Evolutionary conservation across 2,797 vertebrate genomes (phyloP).

Genomic region (Setipinna tenuifilis): DNA sequence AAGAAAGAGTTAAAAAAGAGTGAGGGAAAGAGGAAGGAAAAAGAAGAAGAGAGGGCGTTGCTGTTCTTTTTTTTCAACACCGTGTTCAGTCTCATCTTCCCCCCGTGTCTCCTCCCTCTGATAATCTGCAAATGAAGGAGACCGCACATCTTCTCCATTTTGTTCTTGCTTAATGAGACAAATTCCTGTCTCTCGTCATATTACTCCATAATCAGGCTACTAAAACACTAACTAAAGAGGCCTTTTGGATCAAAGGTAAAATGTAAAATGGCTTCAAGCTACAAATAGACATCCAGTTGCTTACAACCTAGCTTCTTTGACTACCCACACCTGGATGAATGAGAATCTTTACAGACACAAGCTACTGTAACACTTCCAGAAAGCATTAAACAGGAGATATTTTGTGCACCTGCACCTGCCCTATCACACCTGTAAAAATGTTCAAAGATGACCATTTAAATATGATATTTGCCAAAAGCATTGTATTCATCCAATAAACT

Average conservation of each 20-base stretch:
- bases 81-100: neutral
- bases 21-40: neutral
- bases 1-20: neutral
- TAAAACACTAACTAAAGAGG: neutral
- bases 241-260: too few relatives aligned
- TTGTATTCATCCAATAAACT: neutral
- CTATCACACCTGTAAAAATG: neutral
- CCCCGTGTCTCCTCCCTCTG: neutral
- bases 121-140: neutral
- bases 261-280: too few relatives aligned
- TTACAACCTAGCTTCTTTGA: too few relatives aligned
- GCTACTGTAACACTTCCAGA: neutral
- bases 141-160: neutral
- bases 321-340: too few relatives aligned
- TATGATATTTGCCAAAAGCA: neutral
- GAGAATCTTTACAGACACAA: neutral
- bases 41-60: neutral
- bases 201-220: neutral
- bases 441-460: neutral
- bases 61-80: neutral
- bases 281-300: too few relatives aligned
- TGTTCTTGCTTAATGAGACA: slow-evolving; percentile 2
- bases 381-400: neutral
- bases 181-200: neutral
- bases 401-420: neutral